Evolutionary conservation across 2,888 invertebrate species (phyloP), one percentile per base, ranked within the genome.

Genomic region (Macaria notata): DNA sequence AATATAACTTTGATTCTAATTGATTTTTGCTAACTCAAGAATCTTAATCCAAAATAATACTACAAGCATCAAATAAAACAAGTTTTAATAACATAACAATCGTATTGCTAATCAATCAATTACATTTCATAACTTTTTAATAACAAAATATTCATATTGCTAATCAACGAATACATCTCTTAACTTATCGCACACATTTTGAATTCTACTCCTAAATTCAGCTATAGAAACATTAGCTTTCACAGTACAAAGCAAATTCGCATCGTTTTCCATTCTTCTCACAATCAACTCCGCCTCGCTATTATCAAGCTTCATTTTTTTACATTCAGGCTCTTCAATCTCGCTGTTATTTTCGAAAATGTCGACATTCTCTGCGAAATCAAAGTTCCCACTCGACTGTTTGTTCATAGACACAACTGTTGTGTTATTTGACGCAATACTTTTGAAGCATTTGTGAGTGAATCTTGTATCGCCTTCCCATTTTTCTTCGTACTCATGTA

Each of bases 301-400:
- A 0, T 49, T 52, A 48, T 80, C 74, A 1, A 81, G 56, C 74
- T 86, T 89, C 0, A 70, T 63, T 70, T 79, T 84, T 67, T 91
- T 90, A 59, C 73, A 73, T 0, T 68, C 72, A 1, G 89, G 87
- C 49, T 86, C 83, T 38, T 52, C 46, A 19, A 19, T 19, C 1
- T 77, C 80, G 53, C 66, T 75, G 43, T 78, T 79, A 29, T 64
- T 64, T 43, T 76, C 79, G 63, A 83, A 82, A 43, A 86, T 61
- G 9, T 75, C 70, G 8, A 86, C 72, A 61, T 87, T 83, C 3
- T 56, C 57, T 5, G 75, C 78, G 9, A 88, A 72, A 62, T 88
- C 87, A 54, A 88, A 87, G 67, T 85, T 83, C 49, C 70, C 69
- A 39, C 68, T 67, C 49, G 56, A 46, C 4, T 38, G 33, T n/a